Evolutionary conservation across 2,797 vertebrate species (phyloP).

Genomic region (Gambusia yucatana): DNA sequence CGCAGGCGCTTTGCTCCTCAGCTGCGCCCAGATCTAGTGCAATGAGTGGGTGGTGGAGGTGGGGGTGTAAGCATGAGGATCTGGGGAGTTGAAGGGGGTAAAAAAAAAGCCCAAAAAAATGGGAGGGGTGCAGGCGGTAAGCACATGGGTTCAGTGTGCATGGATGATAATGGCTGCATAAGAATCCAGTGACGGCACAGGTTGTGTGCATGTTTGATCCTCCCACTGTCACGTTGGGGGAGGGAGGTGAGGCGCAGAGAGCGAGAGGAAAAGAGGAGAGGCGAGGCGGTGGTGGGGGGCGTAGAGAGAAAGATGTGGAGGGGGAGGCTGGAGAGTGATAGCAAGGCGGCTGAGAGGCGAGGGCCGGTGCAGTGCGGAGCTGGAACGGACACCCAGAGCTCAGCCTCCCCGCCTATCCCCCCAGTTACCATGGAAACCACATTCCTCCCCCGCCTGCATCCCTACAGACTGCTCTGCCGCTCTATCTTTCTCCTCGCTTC

Average conservation of each 20-base stretch:
- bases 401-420: slow-evolving; percentile 82
- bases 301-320: slow-evolving; percentile 61
- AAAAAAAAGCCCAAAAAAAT: slow-evolving; percentile 29
- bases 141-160: slow-evolving; percentile 49
- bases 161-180: slow-evolving; percentile 59
- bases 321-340: slow-evolving; percentile 71
- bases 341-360: slow-evolving; percentile 75
- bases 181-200: slow-evolving; percentile 59
- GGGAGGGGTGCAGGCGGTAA: slow-evolving; percentile 42
- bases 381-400: slow-evolving; percentile 87
- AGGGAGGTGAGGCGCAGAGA: slow-evolving; percentile 52
- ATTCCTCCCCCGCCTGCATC: slow-evolving; percentile 89
- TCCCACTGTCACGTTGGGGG: slow-evolving; percentile 58
- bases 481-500: slow-evolving; percentile 66
- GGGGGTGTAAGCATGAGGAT: slow-evolving; percentile 48
- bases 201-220: slow-evolving; percentile 45
- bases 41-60: slow-evolving; percentile 43
- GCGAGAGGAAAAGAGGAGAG: slow-evolving; percentile 15
- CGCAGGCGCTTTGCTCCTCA: slow-evolving; percentile 75
- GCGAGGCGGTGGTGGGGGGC: background rate
- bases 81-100: slow-evolving; percentile 26
- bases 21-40: slow-evolving; percentile 75
- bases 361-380: slow-evolving; percentile 85
- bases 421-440: slow-evolving; percentile 87
- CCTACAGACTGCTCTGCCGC: slow-evolving; percentile 82